These are phyloP conservation scores for Strongylocentrotus purpuratus DNA, from an alignment of 35 echinoderm and acorn worm species.

Conservation along the genomic window DNA sequence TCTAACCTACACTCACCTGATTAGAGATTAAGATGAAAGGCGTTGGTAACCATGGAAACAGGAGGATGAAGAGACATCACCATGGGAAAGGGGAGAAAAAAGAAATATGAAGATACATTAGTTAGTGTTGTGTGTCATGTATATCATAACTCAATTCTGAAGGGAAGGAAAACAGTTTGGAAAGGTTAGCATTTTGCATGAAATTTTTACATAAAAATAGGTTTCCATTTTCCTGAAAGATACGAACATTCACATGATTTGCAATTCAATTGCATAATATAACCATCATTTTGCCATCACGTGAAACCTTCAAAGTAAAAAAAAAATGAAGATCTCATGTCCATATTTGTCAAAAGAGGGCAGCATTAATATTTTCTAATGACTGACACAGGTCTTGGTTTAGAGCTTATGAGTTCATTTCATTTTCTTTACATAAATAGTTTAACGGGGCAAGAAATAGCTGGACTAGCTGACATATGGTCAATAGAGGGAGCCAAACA, in stretches of 20 bases:
- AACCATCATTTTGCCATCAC: too few species aligned
- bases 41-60: neutral
- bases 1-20: constrained; percentile 7
- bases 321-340: too few species aligned
- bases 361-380: constrained; percentile 13
- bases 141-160: neutral
- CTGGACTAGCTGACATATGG: neutral
- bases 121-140: neutral
- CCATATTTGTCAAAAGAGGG: neutral
- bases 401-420: neutral
- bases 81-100: neutral
- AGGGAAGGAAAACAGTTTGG: neutral
- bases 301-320: too few species aligned
- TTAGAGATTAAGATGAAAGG: neutral
- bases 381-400: neutral
- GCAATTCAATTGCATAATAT: neutral
- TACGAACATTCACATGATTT: neutral
- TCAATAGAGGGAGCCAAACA: neutral
- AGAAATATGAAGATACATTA: neutral
- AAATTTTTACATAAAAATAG: neutral
- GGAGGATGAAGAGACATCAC: neutral
- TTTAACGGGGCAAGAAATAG: neutral
- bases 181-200: neutral
- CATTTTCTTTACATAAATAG: neutral
- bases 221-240: neutral